Percentiles rank a stretch among this genome's conserved stretches.
Conservation (phyloP, 2,888 invertebrate species). For the Drosophila parthenogenetica region DNA sequence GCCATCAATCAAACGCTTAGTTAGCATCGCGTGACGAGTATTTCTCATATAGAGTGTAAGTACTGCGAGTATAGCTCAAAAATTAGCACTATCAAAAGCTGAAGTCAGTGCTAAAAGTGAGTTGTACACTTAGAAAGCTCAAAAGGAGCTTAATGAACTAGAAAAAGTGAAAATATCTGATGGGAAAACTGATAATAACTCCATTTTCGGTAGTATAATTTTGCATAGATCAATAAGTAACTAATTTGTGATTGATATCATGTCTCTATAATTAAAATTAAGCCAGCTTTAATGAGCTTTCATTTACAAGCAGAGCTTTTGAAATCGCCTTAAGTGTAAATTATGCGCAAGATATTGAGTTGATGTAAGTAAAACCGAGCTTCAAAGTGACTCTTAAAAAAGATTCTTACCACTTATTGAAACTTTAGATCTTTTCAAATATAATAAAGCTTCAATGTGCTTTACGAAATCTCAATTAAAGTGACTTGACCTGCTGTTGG, state of each 20-base stretch:
- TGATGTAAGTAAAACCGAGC: no score
- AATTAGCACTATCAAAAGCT: constrained; percentile 42
- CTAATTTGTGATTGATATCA: no score
- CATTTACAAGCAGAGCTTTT: no score
- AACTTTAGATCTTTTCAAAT: no score
- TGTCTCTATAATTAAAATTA: no score
- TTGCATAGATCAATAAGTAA: no score
- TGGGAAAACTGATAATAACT: no score
- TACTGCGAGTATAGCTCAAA: constrained; percentile 12
- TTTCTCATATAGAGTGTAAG: not conserved
- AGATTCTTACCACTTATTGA: no score
- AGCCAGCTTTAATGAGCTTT: no score
- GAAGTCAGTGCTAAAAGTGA: constrained; percentile 5
- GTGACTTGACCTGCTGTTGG: not conserved
- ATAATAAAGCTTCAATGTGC: not conserved
- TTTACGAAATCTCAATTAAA: not conserved
- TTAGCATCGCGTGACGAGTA: constrained; percentile 77
- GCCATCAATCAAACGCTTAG: constrained; percentile 67
- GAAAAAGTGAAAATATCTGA: constrained; percentile 4
- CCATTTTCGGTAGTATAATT: not conserved
- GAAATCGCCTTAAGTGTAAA: no score
- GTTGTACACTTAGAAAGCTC: constrained; percentile 10
- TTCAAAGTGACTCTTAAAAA: no score
- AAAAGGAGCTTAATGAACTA: not conserved
- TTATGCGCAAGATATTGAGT: no score